A percentile compares a stretch with the other conserved stretches of the same genome.
These are phyloP conservation scores for Andricus quercusramuli DNA, from an alignment of 2,888 invertebrate species.

Conservation along the genomic window DNA sequence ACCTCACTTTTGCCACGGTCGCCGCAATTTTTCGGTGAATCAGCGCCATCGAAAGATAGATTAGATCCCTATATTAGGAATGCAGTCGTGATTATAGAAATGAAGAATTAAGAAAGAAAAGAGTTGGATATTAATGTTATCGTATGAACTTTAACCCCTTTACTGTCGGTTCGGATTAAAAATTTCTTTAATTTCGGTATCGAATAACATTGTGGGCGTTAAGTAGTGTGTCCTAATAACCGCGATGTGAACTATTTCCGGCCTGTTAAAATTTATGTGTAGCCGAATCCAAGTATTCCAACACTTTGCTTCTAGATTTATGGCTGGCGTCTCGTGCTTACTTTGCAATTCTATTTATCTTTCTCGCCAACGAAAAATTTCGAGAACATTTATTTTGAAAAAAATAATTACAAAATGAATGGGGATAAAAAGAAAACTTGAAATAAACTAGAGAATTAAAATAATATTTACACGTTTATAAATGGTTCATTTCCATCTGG, in stretches of 20 bases:
- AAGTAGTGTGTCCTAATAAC: slow-evolving; percentile 45
- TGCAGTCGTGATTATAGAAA: neutral
- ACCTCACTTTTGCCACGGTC: too few species aligned
- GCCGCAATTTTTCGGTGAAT: too few species aligned
- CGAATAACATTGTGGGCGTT: neutral
- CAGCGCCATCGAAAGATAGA: too few species aligned
- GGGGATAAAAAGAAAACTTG: neutral
- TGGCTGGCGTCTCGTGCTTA: neutral
- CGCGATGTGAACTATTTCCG: slow-evolving; percentile 45
- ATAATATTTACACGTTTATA: neutral
- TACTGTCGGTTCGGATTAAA: neutral
- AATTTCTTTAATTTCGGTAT: neutral
- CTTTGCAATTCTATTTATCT: slow-evolving; percentile 28
- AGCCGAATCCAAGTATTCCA: slow-evolving; percentile 12
- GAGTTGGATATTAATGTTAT: neutral
- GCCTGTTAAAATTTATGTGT: slow-evolving; percentile 22
- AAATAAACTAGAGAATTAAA: neutral
- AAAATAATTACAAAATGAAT: neutral
- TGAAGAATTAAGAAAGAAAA: neutral
- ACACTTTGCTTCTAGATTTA: slow-evolving; percentile 35
- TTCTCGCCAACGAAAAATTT: neutral
- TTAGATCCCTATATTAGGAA: neutral
- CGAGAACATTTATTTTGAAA: neutral
- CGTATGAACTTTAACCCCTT: neutral
- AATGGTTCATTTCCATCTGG: too few species aligned